Percentiles rank a stretch among this genome's conserved stretches.
phyloP scores from a whole-genome alignment of 2,888 invertebrate genomes.

The Stenichneumon culpator region DNA sequence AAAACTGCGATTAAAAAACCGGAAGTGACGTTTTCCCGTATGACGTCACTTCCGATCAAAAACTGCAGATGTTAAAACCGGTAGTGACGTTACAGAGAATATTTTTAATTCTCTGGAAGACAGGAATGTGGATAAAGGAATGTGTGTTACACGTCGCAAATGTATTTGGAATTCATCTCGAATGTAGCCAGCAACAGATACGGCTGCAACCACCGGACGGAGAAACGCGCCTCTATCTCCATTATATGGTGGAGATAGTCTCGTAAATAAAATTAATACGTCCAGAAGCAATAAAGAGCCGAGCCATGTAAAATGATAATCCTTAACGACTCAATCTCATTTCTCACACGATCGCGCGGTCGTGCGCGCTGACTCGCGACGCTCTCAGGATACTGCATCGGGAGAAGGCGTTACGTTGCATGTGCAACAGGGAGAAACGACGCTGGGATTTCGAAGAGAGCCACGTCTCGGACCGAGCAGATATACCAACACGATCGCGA shows the following conservation, averaged over 20 bases:
- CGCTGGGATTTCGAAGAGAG: slow-evolving; percentile 1
- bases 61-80: too few relatives aligned
- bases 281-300: slow-evolving; percentile 68
- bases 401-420: slow-evolving; percentile 26
- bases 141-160: too few relatives aligned
- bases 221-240: slow-evolving; percentile 55
- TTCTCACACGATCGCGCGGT: slow-evolving; percentile 58
- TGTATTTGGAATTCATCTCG: too few relatives aligned
- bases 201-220: neutral
- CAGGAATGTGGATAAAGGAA: too few relatives aligned
- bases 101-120: too few relatives aligned
- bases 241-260: slow-evolving; percentile 60
- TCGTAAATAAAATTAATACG: slow-evolving; percentile 75
- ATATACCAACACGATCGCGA: slow-evolving; percentile 31
- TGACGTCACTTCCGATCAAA: too few relatives aligned
- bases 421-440: slow-evolving; percentile 16
- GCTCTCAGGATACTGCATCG: neutral
- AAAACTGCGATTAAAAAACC: too few relatives aligned
- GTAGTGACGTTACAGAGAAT: too few relatives aligned
- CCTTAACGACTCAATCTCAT: slow-evolving; percentile 75
- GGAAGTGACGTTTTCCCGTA: too few relatives aligned
- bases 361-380: slow-evolving; percentile 33
- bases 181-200: neutral
- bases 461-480: slow-evolving; percentile 17
- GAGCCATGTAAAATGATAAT: slow-evolving; percentile 75